Evolutionary conservation across 2,888 invertebrate genomes (phyloP).

Genomic region (Zygaena filipendulae): DNA sequence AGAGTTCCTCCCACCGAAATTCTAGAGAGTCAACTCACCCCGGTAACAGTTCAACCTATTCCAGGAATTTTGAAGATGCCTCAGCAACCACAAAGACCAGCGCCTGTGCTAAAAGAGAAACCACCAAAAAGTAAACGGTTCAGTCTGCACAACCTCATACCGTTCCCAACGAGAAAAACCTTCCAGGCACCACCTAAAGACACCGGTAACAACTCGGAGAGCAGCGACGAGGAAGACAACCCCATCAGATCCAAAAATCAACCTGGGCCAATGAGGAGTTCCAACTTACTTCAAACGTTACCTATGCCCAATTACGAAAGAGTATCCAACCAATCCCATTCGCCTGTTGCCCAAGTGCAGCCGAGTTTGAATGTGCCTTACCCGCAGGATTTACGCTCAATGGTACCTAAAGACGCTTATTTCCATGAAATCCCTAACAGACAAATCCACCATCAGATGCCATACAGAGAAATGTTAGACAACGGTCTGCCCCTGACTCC

Average conservation of each 20-base stretch:
- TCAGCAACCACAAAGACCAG: slow-evolving; percentile 55
- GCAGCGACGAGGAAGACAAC: slow-evolving; percentile 68
- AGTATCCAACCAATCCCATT: slow-evolving; percentile 49
- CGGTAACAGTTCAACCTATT: slow-evolving; percentile 25
- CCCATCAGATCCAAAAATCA: slow-evolving; percentile 53
- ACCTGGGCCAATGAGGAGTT: slow-evolving; percentile 66
- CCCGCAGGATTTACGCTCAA: slow-evolving; percentile 33
- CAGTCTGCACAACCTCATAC: slow-evolving; percentile 60
- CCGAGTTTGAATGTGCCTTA: slow-evolving; percentile 24
- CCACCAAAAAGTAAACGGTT: slow-evolving; percentile 59
- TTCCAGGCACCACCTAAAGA: slow-evolving; percentile 57
- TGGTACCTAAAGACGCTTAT: slow-evolving; percentile 71
- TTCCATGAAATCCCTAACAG: slow-evolving; percentile 70
- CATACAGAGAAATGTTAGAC: slow-evolving; percentile 36
- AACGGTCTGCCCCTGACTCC: slow-evolving; percentile 35
- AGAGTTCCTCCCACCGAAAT: slow-evolving; percentile 39
- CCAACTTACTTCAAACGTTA: slow-evolving; percentile 59
- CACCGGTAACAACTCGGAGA: slow-evolving; percentile 65
- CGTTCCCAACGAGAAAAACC: slow-evolving; percentile 60
- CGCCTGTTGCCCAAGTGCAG: slow-evolving; percentile 38
- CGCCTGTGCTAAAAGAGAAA: slow-evolving; percentile 56
- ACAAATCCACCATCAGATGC: slow-evolving; percentile 38
- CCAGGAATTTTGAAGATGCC: slow-evolving; percentile 49
- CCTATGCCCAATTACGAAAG: slow-evolving; percentile 70
- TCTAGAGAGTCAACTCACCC: slow-evolving; percentile 23